These are phyloP conservation scores for Hylia prasina DNA, from an alignment of 2,113 vertebrate genomes.

Conservation along the genomic window DNA sequence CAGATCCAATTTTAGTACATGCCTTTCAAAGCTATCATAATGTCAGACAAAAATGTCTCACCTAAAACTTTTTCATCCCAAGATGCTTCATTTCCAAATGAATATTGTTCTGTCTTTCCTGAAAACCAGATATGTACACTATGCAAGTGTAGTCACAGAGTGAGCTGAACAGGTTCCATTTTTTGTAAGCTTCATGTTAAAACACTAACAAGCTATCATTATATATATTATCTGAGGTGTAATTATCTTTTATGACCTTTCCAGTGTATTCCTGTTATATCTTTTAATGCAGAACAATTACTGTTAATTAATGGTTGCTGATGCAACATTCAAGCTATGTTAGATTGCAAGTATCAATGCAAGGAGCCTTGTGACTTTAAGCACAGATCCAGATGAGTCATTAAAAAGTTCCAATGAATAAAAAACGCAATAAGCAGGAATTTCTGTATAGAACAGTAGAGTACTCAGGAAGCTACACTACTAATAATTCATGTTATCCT, in stretches of 20 bases:
- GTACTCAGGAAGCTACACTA: background rate
- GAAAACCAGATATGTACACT: background rate
- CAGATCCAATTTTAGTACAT: background rate
- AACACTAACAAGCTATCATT: background rate
- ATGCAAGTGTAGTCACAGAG: background rate
- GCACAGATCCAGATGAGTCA: background rate
- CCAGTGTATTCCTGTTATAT: background rate
- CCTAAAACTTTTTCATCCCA: background rate
- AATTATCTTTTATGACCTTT: constrained; percentile 24
- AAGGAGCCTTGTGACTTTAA: background rate
- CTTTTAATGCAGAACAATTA: background rate
- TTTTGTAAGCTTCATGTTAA: background rate
- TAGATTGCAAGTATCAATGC: background rate
- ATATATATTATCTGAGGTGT: background rate
- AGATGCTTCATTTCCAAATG: background rate
- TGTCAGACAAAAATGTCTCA: background rate
- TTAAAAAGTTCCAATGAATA: background rate
- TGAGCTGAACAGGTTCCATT: background rate
- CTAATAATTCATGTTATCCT: background rate
- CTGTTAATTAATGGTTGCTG: background rate
- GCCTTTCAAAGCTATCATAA: background rate
- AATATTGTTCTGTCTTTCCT: background rate
- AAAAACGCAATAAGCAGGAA: background rate
- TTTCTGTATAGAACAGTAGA: background rate
- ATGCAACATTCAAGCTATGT: background rate